phyloP scores from a whole-genome alignment of 2,888 invertebrate genomes.

The Vesta saturnalis region DNA sequence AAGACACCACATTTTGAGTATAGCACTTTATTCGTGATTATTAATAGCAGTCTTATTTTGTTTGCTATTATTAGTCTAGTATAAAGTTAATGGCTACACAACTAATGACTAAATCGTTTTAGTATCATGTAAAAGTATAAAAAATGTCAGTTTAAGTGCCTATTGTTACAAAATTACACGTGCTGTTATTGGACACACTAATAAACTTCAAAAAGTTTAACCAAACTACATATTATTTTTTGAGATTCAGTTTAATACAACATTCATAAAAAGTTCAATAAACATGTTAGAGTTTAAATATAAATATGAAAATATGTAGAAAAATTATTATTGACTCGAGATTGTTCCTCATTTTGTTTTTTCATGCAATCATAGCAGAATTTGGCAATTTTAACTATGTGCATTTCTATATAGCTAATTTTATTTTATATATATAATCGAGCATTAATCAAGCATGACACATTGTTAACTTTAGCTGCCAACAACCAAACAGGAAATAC shows the following conservation, averaged over 20 bases:
- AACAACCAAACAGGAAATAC: conserved; percentile 26
- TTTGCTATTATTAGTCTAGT: conserved; percentile 16
- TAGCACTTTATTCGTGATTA: conserved; percentile 8
- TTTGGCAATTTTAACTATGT: conserved; percentile 30
- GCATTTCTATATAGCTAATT: conserved; percentile 9
- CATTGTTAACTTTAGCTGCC: conserved; percentile 28
- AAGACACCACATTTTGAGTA: conserved; percentile 2
- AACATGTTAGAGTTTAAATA: conserved; percentile 32
- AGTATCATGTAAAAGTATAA: conserved; percentile 18
- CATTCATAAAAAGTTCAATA: conserved; percentile 34
- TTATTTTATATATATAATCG: conserved; percentile 18
- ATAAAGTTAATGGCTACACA: conserved; percentile 13
- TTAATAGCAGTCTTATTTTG: conserved; percentile 11
- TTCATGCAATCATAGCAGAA: conserved; percentile 30
- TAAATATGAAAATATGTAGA: conserved; percentile 35
- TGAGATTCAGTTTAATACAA: conserved; percentile 33
- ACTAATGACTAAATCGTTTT: conserved; percentile 6
- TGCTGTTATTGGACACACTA: conserved; percentile 29
- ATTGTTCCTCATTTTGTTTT: conserved; percentile 34
- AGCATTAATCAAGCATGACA: conserved; percentile 22
- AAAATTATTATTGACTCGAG: conserved; percentile 35
- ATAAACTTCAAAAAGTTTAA: conserved; percentile 29
- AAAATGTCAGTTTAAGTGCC: conserved; percentile 15
- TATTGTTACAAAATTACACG: conserved; percentile 26
- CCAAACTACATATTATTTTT: conserved; percentile 27